Percentiles rank a stretch among this genome's conserved stretches.
These are phyloP conservation scores for Micropterix aruncella DNA, from an alignment of 2,888 invertebrate species.

Conservation along the genomic window DNA sequence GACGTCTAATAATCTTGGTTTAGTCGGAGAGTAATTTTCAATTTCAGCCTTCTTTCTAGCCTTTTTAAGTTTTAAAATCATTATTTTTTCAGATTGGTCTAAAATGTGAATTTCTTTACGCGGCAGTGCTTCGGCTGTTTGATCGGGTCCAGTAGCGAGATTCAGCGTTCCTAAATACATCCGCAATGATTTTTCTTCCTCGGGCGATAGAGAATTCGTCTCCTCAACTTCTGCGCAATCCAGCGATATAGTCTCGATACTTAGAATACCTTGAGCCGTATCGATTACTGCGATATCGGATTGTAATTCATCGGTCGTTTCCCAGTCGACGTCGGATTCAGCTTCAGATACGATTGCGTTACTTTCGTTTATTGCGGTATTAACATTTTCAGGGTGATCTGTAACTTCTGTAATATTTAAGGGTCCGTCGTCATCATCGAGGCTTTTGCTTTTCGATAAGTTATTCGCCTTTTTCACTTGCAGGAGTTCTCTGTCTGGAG, in stretches of 20 bases:
- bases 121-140: conserved; percentile 12
- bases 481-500: conserved; percentile 20
- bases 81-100: background rate
- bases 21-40: conserved; percentile 42
- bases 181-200: conserved; percentile 40
- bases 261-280: conserved; percentile 23
- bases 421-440: conserved; percentile 24
- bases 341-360: conserved; percentile 47
- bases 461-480: conserved; percentile 19
- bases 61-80: conserved; percentile 24
- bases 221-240: conserved; percentile 27
- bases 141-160: conserved; percentile 34
- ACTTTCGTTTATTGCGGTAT: conserved; percentile 26
- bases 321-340: conserved; percentile 48
- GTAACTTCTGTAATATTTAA: conserved; percentile 31
- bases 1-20: conserved; percentile 57
- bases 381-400: conserved; percentile 19
- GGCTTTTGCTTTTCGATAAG: conserved; percentile 31
- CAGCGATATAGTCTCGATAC: conserved; percentile 28
- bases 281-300: conserved; percentile 16
- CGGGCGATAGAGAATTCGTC: conserved; percentile 32
- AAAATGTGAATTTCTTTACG: conserved; percentile 11
- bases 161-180: conserved; percentile 41
- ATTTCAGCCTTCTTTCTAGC: conserved; percentile 37
- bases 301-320: conserved; percentile 30